Conservation (phyloP, 2,888 invertebrate genomes). For the Drosophila affinis region DNA sequence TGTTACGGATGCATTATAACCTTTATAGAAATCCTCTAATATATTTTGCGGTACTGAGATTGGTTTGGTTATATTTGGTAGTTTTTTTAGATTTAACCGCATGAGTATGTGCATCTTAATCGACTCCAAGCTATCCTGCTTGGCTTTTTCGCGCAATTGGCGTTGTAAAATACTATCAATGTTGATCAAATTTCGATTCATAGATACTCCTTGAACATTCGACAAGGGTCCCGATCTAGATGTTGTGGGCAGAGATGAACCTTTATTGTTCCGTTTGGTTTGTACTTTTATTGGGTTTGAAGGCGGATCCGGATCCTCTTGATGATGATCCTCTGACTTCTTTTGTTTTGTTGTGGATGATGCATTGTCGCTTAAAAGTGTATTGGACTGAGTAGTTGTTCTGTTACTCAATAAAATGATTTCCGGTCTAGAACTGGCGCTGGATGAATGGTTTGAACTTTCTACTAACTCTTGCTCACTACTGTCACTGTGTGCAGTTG, state of each 20-base stretch:
- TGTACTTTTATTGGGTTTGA: constrained; percentile 19
- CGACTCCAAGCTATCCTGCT: constrained; percentile 86
- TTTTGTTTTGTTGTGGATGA: neutral
- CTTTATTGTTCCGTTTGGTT: constrained; percentile 9
- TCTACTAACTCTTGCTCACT: constrained; percentile 9
- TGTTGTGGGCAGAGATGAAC: neutral
- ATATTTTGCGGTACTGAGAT: constrained; percentile 86
- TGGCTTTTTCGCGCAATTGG: constrained; percentile 85
- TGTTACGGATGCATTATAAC: constrained; percentile 60
- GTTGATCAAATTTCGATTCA: constrained; percentile 66
- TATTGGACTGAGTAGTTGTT: neutral
- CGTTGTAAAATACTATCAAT: constrained; percentile 67
- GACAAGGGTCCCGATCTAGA: constrained; percentile 1
- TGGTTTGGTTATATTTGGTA: constrained; percentile 88
- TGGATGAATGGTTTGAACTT: constrained; percentile 12
- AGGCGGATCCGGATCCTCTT: neutral
- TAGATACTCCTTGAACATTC: constrained; percentile 46
- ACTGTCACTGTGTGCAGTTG: constrained; percentile 32
- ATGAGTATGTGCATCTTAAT: constrained; percentile 88
- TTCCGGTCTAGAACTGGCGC: constrained; percentile 12
- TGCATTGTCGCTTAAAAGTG: constrained; percentile 3
- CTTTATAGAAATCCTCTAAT: constrained; percentile 84
- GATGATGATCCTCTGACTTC: neutral
- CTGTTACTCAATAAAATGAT: constrained; percentile 5
- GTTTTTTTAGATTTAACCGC: constrained; percentile 86